Base-by-base conservation (phyloP, 2,113 vertebrate genomes). In the Mesoclemmys tuberculata region DNA sequence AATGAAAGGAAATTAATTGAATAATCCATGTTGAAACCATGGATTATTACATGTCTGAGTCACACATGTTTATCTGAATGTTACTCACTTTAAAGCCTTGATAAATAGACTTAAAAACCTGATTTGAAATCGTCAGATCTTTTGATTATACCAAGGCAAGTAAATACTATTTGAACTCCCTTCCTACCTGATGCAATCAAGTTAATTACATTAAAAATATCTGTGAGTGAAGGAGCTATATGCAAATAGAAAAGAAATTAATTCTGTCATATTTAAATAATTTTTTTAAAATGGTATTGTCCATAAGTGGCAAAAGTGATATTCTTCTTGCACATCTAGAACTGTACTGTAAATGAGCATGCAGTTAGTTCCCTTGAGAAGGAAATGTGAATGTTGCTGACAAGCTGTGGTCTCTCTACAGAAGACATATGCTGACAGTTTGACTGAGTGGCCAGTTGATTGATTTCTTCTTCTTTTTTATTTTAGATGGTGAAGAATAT, bases 401-500 rank as follows among this genome's bases (percentile, higher is more conserved):
- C 95, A 97, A 93, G 54, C n/a, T 85, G 90, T 93, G 79, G 77
- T 58, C 78, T 95, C 90, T 93, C 48, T 68, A 80, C 80, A 96
- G 96, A 96, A 96, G 87, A 94, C 87, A 80, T 27, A 48, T 56
- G 88, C 92, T 96, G 95, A 96, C 96, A 94, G 75, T 82, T 97
- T 96, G 87, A 97, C 52, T 48, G n/a, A 89, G 21, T 90, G 78
- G 55, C 96, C 96, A 96, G 91, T 35, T 90, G 93, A 94, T 94
- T 95, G 97, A 96, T 97, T 96, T 92, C 91, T 96, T 94, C 92
- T 89, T 55, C 35, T 55, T 46, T 93, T 88, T 49, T 97, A 74
- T 98, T 96, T 98, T 92, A 99, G 99, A 99, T 98, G 99, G 99
- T 95, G 99, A 99, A 98, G 99, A 99, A 96, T 99, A 99, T 97